Evolutionary conservation across 2,888 invertebrate species (phyloP).

Genomic region (Hybos culiciformis): DNA sequence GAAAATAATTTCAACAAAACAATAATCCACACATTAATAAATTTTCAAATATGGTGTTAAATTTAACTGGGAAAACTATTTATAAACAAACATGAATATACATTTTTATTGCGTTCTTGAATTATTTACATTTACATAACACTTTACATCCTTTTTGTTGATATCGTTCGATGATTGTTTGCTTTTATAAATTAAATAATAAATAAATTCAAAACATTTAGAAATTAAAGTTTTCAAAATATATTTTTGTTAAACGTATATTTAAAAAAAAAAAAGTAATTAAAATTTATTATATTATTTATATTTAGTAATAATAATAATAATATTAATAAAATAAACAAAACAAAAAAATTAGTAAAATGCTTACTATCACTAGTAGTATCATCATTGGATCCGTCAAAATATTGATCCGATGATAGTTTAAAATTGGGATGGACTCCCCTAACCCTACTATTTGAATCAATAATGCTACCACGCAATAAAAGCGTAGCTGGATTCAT

Average conservation of each 20-base stretch:
- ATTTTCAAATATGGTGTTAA: no score
- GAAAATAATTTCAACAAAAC: no score
- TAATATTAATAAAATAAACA: background rate
- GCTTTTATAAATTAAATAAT: no score
- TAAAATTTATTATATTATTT: background rate
- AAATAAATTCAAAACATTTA: conserved; percentile 8
- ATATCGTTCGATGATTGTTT: no score
- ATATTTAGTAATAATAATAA: background rate
- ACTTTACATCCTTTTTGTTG: no score
- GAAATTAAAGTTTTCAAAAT: conserved; percentile 10
- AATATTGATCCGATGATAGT: conserved; percentile 39
- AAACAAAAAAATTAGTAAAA: conserved; percentile 18
- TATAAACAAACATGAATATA: no score
- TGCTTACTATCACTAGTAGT: conserved; percentile 38
- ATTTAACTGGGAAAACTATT: no score
- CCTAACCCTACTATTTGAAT: conserved; percentile 37
- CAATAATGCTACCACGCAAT: conserved; percentile 38
- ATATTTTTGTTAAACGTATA: background rate
- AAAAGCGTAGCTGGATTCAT: conserved; percentile 37
- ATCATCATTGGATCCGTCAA: conserved; percentile 39
- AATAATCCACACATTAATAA: no score
- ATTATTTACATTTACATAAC: no score
- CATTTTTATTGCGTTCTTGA: no score
- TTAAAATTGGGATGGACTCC: conserved; percentile 40
- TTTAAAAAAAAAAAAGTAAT: conserved; percentile 2